These are phyloP conservation scores for Apostichopus parvimensis DNA, from an alignment of 35 echinoderm and acorn worm genomes.

Conservation along the genomic window DNA sequence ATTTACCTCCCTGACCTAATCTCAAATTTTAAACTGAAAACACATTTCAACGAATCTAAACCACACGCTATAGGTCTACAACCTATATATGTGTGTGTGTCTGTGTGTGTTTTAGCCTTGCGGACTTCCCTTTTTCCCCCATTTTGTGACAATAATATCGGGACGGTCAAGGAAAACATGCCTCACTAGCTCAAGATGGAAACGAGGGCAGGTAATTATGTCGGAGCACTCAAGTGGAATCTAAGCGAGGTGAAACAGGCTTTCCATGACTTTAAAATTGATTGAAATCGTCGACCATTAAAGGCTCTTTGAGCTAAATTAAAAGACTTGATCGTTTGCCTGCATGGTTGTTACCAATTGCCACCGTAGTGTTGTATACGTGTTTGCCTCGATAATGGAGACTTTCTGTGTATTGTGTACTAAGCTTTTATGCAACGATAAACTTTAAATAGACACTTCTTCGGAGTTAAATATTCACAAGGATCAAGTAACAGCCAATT, in stretches of 20 bases:
- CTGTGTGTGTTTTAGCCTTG: no score
- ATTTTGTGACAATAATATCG: not conserved
- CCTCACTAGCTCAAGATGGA: not conserved
- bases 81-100: no score
- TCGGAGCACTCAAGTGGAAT: not conserved
- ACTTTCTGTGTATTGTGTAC: not conserved
- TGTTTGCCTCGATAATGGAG: not conserved
- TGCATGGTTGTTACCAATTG: no score
- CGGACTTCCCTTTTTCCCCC: no score
- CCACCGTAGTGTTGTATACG: no score
- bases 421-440: not conserved
- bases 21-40: no score
- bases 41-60: no score
- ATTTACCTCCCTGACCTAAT: no score
- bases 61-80: no score
- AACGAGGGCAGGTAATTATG: not conserved
- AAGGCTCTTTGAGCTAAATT: not conserved
- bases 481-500: no score
- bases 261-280: not conserved
- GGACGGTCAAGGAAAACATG: not conserved
- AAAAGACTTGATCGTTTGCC: not conserved
- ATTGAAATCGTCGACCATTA: not conserved
- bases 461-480: no score
- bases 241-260: not conserved
- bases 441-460: not conserved